Percentiles rank a stretch among this genome's conserved stretches.
Conservation (phyloP, 2,888 invertebrate species). For the Clostera curtula region DNA sequence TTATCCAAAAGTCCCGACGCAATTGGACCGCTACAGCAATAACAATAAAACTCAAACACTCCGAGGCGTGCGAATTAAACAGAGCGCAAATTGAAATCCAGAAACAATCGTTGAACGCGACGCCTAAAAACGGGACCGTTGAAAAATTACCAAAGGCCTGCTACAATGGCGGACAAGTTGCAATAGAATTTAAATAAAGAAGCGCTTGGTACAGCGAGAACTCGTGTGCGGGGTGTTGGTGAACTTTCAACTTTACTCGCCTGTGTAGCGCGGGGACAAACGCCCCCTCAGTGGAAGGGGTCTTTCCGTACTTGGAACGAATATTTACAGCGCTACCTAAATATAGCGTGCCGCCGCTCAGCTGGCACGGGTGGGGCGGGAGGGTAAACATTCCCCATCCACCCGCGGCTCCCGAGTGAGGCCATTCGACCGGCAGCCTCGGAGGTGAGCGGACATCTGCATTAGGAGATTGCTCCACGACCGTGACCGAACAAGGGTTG, state of each 20-base stretch:
- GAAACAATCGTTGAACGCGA: constrained; percentile 41
- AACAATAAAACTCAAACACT: constrained; percentile 40
- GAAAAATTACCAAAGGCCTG: constrained; percentile 56
- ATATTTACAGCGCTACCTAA: constrained; percentile 75
- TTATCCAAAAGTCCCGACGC: constrained; percentile 38
- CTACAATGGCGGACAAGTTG: constrained; percentile 72
- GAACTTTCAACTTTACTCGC: constrained; percentile 73
- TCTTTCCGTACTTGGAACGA: constrained; percentile 68
- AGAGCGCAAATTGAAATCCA: constrained; percentile 37
- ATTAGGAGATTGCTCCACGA: constrained; percentile 40
- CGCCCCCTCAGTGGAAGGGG: constrained; percentile 32
- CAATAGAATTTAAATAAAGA: constrained; percentile 75
- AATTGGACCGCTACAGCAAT: constrained; percentile 49
- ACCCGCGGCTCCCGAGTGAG: constrained; percentile 33
- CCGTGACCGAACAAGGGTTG: constrained; percentile 63
- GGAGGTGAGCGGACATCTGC: constrained; percentile 56
- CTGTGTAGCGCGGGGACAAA: constrained; percentile 45
- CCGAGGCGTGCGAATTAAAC: constrained; percentile 35
- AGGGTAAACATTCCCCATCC: constrained; percentile 59
- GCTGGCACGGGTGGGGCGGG: constrained; percentile 59
- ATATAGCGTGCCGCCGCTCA: constrained; percentile 73
- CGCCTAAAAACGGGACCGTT: constrained; percentile 33
- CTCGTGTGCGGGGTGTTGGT: constrained; percentile 61
- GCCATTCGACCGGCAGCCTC: constrained; percentile 56
- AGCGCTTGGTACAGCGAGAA: constrained; percentile 61